Conservation (phyloP, 2,797 vertebrate species). For the Tragopan temminckii region DNA sequence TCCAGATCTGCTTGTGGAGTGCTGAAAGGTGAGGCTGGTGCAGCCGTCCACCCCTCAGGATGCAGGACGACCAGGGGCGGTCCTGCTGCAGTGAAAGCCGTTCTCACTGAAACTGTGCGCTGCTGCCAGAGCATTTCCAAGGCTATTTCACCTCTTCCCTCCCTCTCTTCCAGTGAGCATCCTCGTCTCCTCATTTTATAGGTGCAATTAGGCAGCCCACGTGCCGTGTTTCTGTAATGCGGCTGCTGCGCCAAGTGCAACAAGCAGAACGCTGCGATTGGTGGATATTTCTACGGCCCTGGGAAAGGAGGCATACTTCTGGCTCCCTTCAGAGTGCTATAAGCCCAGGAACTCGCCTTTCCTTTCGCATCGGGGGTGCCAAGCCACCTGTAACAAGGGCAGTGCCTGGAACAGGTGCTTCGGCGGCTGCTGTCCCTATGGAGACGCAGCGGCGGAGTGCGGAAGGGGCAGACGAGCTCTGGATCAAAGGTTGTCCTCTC, state of each 20-base stretch:
- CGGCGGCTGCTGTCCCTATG: background rate
- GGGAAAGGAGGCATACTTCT: background rate
- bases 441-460: background rate
- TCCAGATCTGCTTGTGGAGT: background rate
- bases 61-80: background rate
- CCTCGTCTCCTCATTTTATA: slow-evolving; percentile 29
- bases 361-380: background rate
- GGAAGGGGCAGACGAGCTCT: background rate
- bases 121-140: slow-evolving; percentile 13
- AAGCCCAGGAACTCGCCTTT: background rate
- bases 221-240: background rate
- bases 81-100: slow-evolving; percentile 53
- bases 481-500: background rate
- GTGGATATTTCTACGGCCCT: background rate
- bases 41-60: slow-evolving; percentile 31
- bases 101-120: slow-evolving; percentile 7
- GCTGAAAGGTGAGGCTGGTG: background rate
- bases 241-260: background rate
- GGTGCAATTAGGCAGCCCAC: background rate
- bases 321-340: background rate
- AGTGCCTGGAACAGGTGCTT: background rate
- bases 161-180: background rate
- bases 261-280: background rate
- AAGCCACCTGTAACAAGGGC: background rate
- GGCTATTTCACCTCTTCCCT: background rate